Percentiles rank a stretch among this genome's conserved stretches.
Evolutionary conservation across 2,113 vertebrate species (phyloP).

Genomic region (Nycticebus coucang): DNA sequence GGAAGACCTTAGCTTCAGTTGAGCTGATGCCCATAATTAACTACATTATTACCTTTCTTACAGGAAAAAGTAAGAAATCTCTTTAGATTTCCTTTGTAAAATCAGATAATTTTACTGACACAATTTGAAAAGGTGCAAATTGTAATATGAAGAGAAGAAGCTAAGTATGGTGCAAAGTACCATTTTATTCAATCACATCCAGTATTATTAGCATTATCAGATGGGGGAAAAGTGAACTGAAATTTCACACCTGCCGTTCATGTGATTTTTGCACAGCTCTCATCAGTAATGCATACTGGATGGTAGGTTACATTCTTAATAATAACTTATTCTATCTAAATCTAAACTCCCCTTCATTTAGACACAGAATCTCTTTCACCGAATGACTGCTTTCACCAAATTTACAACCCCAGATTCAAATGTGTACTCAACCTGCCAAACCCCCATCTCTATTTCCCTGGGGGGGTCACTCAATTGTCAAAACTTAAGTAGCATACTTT

Average conservation of each 20-base stretch:
- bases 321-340: background rate
- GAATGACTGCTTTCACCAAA: background rate
- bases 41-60: background rate
- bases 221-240: conserved; percentile 60
- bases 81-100: conserved; percentile 7
- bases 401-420: background rate
- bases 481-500: background rate
- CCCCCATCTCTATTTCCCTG: background rate
- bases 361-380: background rate
- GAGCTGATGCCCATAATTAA: background rate
- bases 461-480: background rate
- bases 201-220: conserved; percentile 57
- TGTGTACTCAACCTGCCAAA: background rate
- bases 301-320: background rate
- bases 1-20: background rate
- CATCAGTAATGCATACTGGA: background rate
- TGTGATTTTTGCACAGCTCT: background rate
- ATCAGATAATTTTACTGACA: background rate
- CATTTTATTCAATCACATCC: background rate
- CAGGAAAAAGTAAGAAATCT: background rate
- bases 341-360: conserved; percentile 3
- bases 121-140: conserved; percentile 42
- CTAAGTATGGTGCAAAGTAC: background rate
- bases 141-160: background rate
- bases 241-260: conserved; percentile 67